Evolutionary conservation across 1,140 invertebrate genomes (phyloP), one percentile per base, ranked within the genome.

Genomic region (Dinoponera quadriceps): DNA sequence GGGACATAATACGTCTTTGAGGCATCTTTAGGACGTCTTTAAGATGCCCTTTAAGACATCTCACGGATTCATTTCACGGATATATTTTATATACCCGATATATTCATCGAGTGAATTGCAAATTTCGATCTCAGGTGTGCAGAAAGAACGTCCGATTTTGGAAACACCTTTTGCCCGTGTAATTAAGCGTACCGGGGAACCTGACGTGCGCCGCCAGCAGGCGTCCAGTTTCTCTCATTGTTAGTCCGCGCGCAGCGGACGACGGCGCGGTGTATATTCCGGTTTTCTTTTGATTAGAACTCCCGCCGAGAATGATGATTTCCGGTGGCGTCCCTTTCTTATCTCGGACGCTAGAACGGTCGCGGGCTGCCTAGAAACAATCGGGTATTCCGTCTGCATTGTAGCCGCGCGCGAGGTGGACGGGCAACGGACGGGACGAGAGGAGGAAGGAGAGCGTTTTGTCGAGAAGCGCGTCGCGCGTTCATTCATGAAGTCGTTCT

Each of bases 321-420:
- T 92, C 91, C 92, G 89, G 91, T 92, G 92, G 91, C 91, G 92
- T 92, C 88, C 90, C 75, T 87, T 92, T 92, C 89, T 91, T 88
- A 51, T 51, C 51, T 48, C 20, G 5, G 4, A 65, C 22, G 62
- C 4, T 82, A 25, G 48, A n/a, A 29, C 49, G 29, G 14, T 25
- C 33, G 9, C 38, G 18, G 57, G 22, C 18, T 86, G 63, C 86
- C 82, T 88, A 89, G 85, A 91, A 90, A 91, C 75, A 88, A 91
- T 91, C 86, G 85, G 57, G 85, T 90, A 91, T 92, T 91, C 91
- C 55, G 75, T 60, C 81, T 51, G 88, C 91, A 92, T 90, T 91
- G 88, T 90, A n/a, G 80, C 60, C 88, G 87, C 22, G 63, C 63
- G 25, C 82, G 7, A 66, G 38, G 63, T 57, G 44, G n/a, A 38